These are phyloP conservation scores for Drosophila hydei DNA, from an alignment of 1,140 invertebrate genomes.

Conservation along the genomic window DNA sequence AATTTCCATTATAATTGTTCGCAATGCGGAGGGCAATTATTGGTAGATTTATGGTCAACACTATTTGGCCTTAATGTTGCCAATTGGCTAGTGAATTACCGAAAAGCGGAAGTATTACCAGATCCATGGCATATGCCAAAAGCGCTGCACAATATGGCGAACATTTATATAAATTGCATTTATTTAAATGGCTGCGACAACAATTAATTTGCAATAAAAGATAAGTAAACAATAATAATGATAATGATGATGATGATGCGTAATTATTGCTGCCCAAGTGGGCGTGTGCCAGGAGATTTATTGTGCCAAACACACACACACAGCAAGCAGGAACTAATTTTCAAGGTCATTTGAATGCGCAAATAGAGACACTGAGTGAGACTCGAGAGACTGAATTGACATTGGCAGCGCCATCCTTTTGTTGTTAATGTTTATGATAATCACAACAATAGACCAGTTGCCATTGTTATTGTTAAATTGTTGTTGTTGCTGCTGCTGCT, in stretches of 20 bases:
- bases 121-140: conserved; percentile 46
- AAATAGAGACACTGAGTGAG: conserved; percentile 31
- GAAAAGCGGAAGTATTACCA: conserved; percentile 54
- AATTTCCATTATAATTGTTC: too few species aligned
- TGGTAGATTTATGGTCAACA: conserved; percentile 16
- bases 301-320: conserved; percentile 37
- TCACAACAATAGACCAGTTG: conserved; percentile 64
- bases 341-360: conserved; percentile 81
- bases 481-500: conserved; percentile 46
- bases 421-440: conserved; percentile 79
- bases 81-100: conserved; percentile 44
- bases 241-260: conserved; percentile 22
- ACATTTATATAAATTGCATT: conserved; percentile 64
- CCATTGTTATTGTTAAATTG: conserved; percentile 43
- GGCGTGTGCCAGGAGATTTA: conserved; percentile 48
- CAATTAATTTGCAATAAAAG: conserved; percentile 71
- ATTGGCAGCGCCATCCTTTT: conserved; percentile 59
- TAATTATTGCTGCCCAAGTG: conserved; percentile 51
- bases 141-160: conserved; percentile 38
- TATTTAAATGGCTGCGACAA: conserved; percentile 41
- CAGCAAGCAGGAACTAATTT: conserved; percentile 77
- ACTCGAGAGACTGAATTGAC: conserved; percentile 44
- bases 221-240: conserved; percentile 65
- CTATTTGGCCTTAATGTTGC: conserved; percentile 53
- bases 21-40: too few species aligned